Conservation (phyloP, 2,797 vertebrate genomes). For the Dendrocincla tyrannina region DNA sequence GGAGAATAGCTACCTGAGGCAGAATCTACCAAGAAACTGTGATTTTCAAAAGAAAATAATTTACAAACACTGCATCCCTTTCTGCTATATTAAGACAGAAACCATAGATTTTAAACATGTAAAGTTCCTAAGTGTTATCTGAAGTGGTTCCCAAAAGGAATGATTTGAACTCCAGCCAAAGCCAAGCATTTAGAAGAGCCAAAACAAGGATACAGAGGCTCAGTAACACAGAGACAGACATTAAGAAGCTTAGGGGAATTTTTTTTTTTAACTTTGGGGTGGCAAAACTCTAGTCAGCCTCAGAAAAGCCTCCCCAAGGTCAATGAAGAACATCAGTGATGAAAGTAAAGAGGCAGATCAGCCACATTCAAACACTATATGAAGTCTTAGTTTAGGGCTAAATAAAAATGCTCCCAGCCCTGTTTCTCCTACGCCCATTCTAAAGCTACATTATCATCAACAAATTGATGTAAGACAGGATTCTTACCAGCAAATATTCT, state of each 20-base stretch:
- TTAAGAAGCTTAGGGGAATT: background rate
- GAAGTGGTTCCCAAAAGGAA: background rate
- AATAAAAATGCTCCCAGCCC: background rate
- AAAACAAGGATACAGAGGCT: background rate
- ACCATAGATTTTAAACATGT: background rate
- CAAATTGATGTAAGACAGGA: background rate
- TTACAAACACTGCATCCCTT: background rate
- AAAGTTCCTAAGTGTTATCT: background rate
- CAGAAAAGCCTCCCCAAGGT: background rate
- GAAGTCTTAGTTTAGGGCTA: background rate
- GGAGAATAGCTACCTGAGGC: background rate
- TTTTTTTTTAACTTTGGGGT: background rate
- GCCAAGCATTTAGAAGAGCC: background rate
- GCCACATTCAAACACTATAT: background rate
- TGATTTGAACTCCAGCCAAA: background rate
- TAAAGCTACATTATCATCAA: background rate
- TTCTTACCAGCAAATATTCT: conserved; percentile 90
- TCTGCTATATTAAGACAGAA: background rate
- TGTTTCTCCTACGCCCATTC: background rate
- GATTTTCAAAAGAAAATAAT: background rate
- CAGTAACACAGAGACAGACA: background rate
- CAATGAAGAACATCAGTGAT: background rate
- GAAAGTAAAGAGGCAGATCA: background rate
- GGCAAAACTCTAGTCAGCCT: background rate
- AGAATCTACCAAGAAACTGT: background rate